phyloP scores from a whole-genome alignment of 2,797 vertebrate species.

The Microctenopoma steveboyesi region DNA sequence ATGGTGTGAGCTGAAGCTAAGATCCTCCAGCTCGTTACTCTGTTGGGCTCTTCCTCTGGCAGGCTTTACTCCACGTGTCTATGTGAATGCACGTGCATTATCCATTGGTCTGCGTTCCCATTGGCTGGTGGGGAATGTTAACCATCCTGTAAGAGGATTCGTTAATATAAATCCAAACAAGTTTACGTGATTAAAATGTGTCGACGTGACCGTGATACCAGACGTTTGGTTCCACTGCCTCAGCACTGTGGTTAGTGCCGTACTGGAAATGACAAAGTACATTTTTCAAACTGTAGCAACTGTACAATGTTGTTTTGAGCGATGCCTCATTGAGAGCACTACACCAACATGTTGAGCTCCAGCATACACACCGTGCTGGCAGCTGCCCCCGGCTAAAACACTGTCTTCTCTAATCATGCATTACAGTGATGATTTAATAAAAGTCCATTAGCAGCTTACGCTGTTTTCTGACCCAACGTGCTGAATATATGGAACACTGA shows the following conservation, averaged over 20 bases:
- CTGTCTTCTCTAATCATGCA: slow-evolving; percentile 15
- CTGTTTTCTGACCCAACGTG: slow-evolving; percentile 37
- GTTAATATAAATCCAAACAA: too few relatives aligned
- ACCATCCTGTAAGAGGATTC: too few relatives aligned
- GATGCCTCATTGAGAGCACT: not conserved
- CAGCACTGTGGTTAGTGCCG: not conserved
- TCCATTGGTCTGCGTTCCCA: too few relatives aligned
- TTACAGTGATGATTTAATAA: slow-evolving; percentile 41
- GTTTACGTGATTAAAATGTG: too few relatives aligned
- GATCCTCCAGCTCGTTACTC: too few relatives aligned
- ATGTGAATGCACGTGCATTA: too few relatives aligned
- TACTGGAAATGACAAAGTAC: not conserved
- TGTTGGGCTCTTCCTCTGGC: too few relatives aligned
- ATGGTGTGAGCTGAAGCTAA: too few relatives aligned
- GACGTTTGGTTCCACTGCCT: not conserved
- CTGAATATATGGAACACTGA: slow-evolving; percentile 56
- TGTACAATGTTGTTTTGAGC: not conserved
- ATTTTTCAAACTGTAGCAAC: not conserved
- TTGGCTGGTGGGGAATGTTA: too few relatives aligned
- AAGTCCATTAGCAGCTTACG: slow-evolving; percentile 46
- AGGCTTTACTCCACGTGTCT: too few relatives aligned
- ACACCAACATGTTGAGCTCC: slow-evolving; percentile 9
- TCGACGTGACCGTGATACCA: too few relatives aligned
- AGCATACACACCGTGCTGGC: slow-evolving; percentile 5
- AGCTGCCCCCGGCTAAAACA: not conserved